phyloP scores from a whole-genome alignment of 2,888 invertebrate genomes.

The Polylopha cassiicola region DNA sequence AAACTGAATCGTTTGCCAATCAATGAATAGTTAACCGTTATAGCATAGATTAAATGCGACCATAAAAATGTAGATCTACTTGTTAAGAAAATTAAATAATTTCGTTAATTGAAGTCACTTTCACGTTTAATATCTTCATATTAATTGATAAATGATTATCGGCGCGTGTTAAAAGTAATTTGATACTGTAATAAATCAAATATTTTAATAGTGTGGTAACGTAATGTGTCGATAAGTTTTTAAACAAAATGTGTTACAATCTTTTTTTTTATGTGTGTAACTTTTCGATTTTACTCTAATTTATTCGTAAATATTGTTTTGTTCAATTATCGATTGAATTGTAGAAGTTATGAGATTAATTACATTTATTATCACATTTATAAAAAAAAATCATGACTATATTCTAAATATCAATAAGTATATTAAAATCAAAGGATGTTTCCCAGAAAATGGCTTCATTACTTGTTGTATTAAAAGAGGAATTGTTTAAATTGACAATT shows the following conservation, averaged over 20 bases:
- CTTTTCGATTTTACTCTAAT: no score
- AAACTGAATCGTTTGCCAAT: slow-evolving; percentile 28
- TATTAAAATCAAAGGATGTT: background rate
- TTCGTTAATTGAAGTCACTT: slow-evolving; percentile 10
- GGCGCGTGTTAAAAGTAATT: slow-evolving; percentile 11
- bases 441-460: no score
- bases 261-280: no score
- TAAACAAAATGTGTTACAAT: no score
- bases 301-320: no score
- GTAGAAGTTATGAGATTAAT: no score
- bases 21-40: slow-evolving; percentile 25
- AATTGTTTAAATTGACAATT: no score
- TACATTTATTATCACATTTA: no score
- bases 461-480: no score
- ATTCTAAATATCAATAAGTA: background rate
- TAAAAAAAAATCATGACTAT: no score
- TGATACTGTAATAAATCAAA: slow-evolving; percentile 9
- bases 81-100: slow-evolving; percentile 11
- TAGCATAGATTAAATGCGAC: slow-evolving; percentile 13
- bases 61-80: slow-evolving; percentile 25
- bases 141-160: slow-evolving; percentile 15
- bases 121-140: slow-evolving; percentile 8
- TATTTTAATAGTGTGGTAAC: slow-evolving; percentile 1
- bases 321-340: no score
- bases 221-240: slow-evolving; percentile 2